These are phyloP conservation scores for Progne subis DNA, from an alignment of 2,113 vertebrate species.

Conservation along the genomic window DNA sequence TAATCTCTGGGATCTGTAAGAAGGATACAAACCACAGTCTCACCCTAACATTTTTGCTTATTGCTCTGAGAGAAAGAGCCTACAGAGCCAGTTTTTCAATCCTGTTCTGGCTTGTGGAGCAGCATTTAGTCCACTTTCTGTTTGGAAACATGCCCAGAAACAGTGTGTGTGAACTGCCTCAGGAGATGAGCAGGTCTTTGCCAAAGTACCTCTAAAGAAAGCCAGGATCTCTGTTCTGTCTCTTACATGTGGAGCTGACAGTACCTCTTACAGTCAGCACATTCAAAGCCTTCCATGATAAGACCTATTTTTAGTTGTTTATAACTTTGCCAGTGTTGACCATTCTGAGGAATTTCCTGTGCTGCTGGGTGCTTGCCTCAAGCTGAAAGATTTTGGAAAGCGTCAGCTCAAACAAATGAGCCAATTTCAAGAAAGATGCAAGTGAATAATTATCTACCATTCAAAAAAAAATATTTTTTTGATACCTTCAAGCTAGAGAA, in stretches of 20 bases:
- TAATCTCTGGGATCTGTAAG: background rate
- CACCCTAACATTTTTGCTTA: background rate
- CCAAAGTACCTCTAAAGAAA: background rate
- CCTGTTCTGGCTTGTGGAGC: constrained; percentile 17
- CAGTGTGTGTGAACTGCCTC: constrained; percentile 24
- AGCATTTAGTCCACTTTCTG: background rate
- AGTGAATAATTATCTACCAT: background rate
- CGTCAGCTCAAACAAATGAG: background rate
- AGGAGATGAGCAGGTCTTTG: constrained; percentile 10
- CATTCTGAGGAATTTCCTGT: constrained; percentile 18
- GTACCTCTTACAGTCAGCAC: background rate
- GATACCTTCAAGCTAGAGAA: background rate
- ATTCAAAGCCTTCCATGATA: background rate
- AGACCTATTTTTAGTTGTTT: constrained; percentile 10
- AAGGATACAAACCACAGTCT: background rate
- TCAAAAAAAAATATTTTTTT: background rate
- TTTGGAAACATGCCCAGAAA: background rate
- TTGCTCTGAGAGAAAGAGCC: background rate
- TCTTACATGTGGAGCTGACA: background rate
- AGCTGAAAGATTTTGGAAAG: constrained; percentile 4
- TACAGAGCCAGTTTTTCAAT: constrained; percentile 22
- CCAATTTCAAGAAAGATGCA: background rate
- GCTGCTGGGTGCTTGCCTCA: background rate
- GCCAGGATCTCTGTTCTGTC: background rate
- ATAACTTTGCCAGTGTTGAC: background rate